These are phyloP conservation scores for Dendrocincla tyrannina DNA, from an alignment of 2,797 vertebrate genomes.

Conservation along the genomic window DNA sequence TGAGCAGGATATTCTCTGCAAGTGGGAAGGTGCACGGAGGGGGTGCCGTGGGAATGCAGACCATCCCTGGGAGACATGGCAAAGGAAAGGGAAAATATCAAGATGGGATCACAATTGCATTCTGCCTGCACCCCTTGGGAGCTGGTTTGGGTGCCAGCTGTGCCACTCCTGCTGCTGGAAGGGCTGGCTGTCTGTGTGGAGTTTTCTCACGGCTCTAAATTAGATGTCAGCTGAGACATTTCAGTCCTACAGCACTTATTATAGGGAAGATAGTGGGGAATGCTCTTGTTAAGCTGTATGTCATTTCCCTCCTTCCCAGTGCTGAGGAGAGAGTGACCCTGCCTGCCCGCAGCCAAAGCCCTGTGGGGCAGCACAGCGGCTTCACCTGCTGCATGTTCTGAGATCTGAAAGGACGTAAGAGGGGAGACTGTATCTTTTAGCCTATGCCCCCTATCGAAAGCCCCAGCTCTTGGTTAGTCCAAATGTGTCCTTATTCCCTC, in stretches of 20 bases:
- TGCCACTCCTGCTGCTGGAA: neutral
- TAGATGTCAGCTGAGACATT: neutral
- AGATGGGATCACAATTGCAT: neutral
- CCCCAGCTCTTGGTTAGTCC: neutral
- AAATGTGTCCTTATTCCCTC: accelerated
- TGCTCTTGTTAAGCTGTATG: neutral
- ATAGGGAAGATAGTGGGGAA: neutral
- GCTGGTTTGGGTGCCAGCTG: neutral
- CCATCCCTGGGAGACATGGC: neutral
- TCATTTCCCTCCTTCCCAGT: neutral
- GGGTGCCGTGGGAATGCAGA: neutral
- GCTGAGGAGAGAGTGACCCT: neutral
- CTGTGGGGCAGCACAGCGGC: neutral
- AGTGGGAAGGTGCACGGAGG: neutral
- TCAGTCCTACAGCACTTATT: neutral
- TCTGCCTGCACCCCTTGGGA: neutral
- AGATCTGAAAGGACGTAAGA: neutral
- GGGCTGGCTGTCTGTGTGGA: neutral
- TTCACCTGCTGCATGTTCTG: neutral
- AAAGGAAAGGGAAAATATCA: neutral
- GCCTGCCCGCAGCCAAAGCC: accelerated
- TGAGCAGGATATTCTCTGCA: neutral
- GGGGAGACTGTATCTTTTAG: neutral
- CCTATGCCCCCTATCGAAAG: neutral
- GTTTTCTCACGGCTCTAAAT: neutral